Evolutionary conservation across 2,113 vertebrate genomes (phyloP).

Genomic region (Coregonus clupeaformis): DNA sequence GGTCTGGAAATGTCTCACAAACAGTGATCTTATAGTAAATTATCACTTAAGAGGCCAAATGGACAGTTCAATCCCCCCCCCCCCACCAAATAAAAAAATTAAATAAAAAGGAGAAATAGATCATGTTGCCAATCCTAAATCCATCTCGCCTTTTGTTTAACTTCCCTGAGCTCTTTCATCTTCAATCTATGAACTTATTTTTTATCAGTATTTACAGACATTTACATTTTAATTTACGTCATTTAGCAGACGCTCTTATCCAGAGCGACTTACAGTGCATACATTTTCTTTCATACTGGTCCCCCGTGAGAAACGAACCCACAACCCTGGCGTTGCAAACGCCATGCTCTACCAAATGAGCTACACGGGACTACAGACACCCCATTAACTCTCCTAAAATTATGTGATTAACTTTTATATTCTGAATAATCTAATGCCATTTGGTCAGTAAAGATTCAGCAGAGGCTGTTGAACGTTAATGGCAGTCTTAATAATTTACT

Average conservation of each 20-base stretch:
- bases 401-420: neutral
- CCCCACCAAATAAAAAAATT: neutral
- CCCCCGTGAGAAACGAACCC: no score
- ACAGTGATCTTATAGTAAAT: no score
- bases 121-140: neutral
- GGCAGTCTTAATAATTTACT: neutral
- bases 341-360: no score
- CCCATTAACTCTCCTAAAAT: neutral
- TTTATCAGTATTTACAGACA: no score
- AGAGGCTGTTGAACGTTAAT: neutral
- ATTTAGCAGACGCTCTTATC: no score
- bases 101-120: neutral
- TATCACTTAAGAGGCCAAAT: neutral
- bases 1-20: no score
- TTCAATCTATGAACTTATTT: neutral
- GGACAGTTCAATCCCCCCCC: neutral
- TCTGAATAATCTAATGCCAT: neutral
- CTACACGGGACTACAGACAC: no score
- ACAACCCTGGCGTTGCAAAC: no score
- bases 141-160: neutral
- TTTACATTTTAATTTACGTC: no score
- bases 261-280: no score
- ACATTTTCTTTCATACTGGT: no score
- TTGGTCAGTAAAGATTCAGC: neutral
- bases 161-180: neutral